phyloP scores from a whole-genome alignment of 2,797 vertebrate species.

The Dendrocincla tyrannina region DNA sequence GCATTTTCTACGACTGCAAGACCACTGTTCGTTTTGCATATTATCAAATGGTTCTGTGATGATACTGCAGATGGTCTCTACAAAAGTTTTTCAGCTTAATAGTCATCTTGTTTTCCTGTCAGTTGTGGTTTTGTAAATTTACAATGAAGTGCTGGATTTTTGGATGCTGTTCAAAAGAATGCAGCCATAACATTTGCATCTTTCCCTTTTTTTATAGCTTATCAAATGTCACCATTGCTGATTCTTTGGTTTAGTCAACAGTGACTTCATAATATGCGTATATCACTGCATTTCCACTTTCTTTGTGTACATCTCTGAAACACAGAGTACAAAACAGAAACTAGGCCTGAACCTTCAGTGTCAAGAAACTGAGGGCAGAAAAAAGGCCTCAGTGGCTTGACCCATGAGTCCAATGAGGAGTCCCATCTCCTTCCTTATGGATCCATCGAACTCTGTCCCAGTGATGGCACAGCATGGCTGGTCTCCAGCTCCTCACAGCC shows the following conservation, averaged over 20 bases:
- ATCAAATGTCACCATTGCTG: neutral
- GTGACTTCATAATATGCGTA: neutral
- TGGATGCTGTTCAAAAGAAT: neutral
- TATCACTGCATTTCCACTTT: neutral
- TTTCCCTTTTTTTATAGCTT: neutral
- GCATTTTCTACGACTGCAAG: neutral
- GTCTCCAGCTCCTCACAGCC: neutral
- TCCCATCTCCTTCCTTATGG: fast-evolving
- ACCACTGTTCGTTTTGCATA: neutral
- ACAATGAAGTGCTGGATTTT: neutral
- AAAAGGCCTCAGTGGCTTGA: neutral
- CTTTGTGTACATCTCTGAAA: neutral
- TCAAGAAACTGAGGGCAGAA: neutral
- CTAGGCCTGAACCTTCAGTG: neutral
- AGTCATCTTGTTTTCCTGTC: neutral
- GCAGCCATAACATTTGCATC: neutral
- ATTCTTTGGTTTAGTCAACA: neutral
- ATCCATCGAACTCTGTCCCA: neutral
- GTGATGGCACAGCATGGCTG: neutral
- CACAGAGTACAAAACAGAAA: neutral
- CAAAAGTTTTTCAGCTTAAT: neutral
- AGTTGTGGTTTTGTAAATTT: neutral
- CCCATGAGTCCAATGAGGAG: neutral
- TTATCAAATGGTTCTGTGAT: neutral
- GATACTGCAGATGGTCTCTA: neutral